Conservation (phyloP, 2,797 vertebrate species). For the Gymnodraco acuticeps region DNA sequence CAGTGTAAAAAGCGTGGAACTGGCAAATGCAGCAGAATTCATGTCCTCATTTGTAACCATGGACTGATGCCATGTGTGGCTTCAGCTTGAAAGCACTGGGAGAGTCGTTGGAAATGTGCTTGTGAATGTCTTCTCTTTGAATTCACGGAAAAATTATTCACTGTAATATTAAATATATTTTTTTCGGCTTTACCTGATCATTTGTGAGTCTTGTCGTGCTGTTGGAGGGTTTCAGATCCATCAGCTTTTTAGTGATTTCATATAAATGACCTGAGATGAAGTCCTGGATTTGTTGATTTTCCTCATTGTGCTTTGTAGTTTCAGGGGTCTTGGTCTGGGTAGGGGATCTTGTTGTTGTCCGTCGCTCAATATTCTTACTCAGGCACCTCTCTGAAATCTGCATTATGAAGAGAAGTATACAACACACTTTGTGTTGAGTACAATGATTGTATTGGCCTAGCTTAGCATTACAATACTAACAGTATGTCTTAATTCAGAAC, state of each 20-base stretch:
- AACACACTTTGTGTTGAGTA: background rate
- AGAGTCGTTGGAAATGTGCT: constrained; percentile 40
- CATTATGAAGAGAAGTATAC: background rate
- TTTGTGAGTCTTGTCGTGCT: constrained; percentile 69
- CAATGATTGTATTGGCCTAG: no score
- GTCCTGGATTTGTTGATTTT: constrained; percentile 61
- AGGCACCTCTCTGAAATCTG: background rate
- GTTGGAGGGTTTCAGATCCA: no score
- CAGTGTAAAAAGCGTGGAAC: constrained; percentile 45
- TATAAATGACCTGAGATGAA: constrained; percentile 48
- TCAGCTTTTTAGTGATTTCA: constrained; percentile 56
- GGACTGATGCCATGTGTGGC: constrained; percentile 45
- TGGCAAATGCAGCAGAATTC: constrained; percentile 47
- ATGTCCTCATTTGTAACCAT: constrained; percentile 50
- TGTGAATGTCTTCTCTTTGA: constrained; percentile 26
- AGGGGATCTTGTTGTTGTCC: constrained; percentile 9
- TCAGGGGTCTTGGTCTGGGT: constrained; percentile 43
- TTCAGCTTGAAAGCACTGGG: constrained; percentile 52
- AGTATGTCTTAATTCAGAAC: no score
- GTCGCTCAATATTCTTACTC: background rate
- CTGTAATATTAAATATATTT: constrained; percentile 4
- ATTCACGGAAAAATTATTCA: constrained; percentile 7
- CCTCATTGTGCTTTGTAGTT: constrained; percentile 51
- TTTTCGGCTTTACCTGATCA: constrained; percentile 76
- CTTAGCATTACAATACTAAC: no score